phyloP scores from a whole-genome alignment of 2,888 invertebrate genomes.

The Papilio elwesi region DNA sequence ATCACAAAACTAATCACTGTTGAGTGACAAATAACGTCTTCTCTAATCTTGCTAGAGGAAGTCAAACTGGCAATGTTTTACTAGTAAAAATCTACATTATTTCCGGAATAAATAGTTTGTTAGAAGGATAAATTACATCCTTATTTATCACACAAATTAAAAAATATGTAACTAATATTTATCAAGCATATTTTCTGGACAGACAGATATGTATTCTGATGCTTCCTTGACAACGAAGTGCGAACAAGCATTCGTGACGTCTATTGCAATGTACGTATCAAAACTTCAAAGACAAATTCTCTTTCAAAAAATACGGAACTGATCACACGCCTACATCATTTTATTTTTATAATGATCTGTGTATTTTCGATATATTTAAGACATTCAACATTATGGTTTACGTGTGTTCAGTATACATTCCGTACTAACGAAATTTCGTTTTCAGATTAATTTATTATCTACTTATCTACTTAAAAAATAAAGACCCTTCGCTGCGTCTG shows the following conservation, averaged over 20 bases:
- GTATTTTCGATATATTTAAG: slow-evolving; percentile 28
- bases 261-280: slow-evolving; percentile 37
- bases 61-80: neutral
- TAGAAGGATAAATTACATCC: neutral
- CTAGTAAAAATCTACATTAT: neutral
- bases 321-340: slow-evolving; percentile 39
- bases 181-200: slow-evolving; percentile 7
- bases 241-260: slow-evolving; percentile 32
- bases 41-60: neutral
- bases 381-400: slow-evolving; percentile 12
- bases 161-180: slow-evolving; percentile 23
- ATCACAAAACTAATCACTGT: too few species aligned
- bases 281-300: slow-evolving; percentile 38
- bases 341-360: slow-evolving; percentile 32
- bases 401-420: neutral
- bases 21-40: too few species aligned
- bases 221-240: slow-evolving; percentile 22
- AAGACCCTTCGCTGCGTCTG: too few species aligned
- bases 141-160: slow-evolving; percentile 19
- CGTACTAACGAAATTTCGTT: neutral
- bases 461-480: too few species aligned
- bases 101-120: neutral
- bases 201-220: slow-evolving; percentile 3
- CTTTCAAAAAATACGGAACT: slow-evolving; percentile 36
- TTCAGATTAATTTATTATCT: too few species aligned